Percentiles rank a stretch among this genome's conserved stretches.
These are phyloP conservation scores for Urophycis tenuis DNA, from an alignment of 2,797 vertebrate species.

Conservation along the genomic window DNA sequence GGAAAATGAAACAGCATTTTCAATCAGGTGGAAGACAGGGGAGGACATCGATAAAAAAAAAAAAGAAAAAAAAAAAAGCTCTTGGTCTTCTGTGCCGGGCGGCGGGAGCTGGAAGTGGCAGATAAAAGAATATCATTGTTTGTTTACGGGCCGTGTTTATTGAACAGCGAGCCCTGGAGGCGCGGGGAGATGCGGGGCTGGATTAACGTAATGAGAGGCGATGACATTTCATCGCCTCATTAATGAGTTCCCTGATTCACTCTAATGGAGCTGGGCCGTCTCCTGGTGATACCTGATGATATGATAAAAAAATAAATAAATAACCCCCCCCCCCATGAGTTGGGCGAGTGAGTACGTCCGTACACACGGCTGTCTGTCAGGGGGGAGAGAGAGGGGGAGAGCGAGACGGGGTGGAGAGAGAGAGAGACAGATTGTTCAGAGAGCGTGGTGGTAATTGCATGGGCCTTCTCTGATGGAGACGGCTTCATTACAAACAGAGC, in stretches of 20 bases:
- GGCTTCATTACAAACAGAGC: constrained; percentile 59
- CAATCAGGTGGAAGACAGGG: not conserved
- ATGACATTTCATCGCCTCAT: constrained; percentile 37
- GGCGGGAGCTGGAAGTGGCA: not conserved
- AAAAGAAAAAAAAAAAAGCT: not conserved
- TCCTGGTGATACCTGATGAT: constrained; percentile 29
- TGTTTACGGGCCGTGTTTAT: constrained; percentile 2
- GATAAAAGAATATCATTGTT: not conserved
- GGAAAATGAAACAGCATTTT: not conserved
- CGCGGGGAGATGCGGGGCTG: constrained; percentile 4
- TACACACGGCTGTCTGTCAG: constrained; percentile 20
- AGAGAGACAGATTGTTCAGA: constrained; percentile 36
- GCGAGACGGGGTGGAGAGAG: not conserved
- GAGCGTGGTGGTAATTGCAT: constrained; percentile 48
- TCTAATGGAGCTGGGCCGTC: constrained; percentile 29
- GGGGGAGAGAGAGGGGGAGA: constrained; percentile 8
- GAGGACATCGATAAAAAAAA: not conserved
- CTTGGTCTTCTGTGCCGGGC: not conserved
- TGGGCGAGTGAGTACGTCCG: constrained; percentile 8
- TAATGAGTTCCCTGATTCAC: constrained; percentile 44
- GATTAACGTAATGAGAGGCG: constrained; percentile 3
- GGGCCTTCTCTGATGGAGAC: constrained; percentile 49
- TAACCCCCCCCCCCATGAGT: not conserved
- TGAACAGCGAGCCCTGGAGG: constrained; percentile 17
- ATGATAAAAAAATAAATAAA: constrained; percentile 38